Conservation (phyloP, 2,797 vertebrate species). For the Brotula barbata region DNA sequence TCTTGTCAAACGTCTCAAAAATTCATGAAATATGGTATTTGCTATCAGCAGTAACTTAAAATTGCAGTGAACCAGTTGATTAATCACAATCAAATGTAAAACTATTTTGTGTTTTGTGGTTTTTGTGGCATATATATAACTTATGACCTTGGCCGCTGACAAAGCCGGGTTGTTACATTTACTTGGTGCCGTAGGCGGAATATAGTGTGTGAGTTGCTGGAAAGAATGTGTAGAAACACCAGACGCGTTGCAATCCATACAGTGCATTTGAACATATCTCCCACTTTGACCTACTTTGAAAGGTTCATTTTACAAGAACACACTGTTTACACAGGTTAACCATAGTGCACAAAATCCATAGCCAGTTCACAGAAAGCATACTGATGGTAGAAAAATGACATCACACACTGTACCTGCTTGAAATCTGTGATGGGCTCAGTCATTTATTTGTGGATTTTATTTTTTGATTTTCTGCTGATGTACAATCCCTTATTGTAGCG, state of each 20-base stretch:
- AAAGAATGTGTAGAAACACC: not conserved
- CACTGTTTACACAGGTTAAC: not conserved
- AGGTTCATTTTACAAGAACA: not conserved
- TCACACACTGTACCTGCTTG: not conserved
- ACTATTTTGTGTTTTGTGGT: not conserved
- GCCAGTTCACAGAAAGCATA: too few species aligned
- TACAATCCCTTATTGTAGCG: too few species aligned
- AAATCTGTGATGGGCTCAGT: too few species aligned
- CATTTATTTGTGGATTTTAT: too few species aligned
- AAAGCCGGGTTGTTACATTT: not conserved
- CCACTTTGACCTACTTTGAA: conserved; percentile 8
- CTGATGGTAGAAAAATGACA: not conserved
- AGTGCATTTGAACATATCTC: not conserved
- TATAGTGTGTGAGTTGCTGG: not conserved
- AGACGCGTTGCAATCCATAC: not conserved
- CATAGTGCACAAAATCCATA: not conserved
- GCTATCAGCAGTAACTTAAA: not conserved
- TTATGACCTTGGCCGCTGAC: conserved; percentile 6
- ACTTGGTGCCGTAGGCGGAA: not conserved
- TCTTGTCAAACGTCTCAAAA: too few species aligned
- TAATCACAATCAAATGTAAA: too few species aligned
- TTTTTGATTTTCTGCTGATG: too few species aligned
- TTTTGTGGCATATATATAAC: not conserved
- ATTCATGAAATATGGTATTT: too few species aligned
- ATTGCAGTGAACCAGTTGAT: conserved; percentile 5